A percentile compares a stretch with the other conserved stretches of the same genome.
These are phyloP conservation scores for Drosophila pegasa DNA, from an alignment of 2,888 invertebrate species.

Conservation along the genomic window DNA sequence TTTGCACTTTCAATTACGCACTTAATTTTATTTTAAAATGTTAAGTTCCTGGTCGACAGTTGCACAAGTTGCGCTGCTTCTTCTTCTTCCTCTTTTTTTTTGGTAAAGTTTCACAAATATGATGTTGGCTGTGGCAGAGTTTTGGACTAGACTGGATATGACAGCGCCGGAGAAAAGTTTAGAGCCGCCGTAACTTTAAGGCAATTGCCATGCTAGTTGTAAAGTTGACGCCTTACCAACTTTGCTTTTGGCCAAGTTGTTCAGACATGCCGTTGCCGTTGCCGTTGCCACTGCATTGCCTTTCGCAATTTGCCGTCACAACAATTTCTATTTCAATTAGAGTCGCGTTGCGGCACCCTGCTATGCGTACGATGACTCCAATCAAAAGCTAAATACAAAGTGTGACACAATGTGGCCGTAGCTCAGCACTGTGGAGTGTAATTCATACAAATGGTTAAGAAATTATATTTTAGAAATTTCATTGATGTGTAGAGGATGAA, in stretches of 20 bases:
- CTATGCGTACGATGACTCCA: constrained; percentile 16
- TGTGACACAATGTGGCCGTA: background rate
- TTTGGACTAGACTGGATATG: constrained; percentile 32
- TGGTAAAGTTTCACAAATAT: constrained; percentile 57
- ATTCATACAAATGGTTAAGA: background rate
- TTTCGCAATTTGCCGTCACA: constrained; percentile 33
- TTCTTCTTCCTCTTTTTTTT: constrained; percentile 2
- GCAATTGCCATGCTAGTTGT: constrained; percentile 44
- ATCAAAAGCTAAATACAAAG: constrained; percentile 32
- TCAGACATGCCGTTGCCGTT: constrained; percentile 17
- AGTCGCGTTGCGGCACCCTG: background rate
- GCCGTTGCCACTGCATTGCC: background rate
- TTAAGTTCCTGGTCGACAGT: constrained; percentile 25
- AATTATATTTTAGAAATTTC: too few species aligned
- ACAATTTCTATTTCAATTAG: constrained; percentile 54
- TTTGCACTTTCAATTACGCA: constrained; percentile 40
- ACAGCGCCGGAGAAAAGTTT: constrained; percentile 37
- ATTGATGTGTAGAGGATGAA: too few species aligned
- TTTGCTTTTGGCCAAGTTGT: constrained; percentile 25
- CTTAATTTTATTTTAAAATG: constrained; percentile 52
- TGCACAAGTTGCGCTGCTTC: constrained; percentile 7
- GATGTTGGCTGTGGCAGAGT: constrained; percentile 19
- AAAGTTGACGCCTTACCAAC: constrained; percentile 38
- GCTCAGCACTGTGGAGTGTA: background rate
- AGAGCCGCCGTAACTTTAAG: constrained; percentile 18